These are phyloP conservation scores for Liparis tanakae DNA, from an alignment of 2,797 vertebrate genomes.

Conservation along the genomic window DNA sequence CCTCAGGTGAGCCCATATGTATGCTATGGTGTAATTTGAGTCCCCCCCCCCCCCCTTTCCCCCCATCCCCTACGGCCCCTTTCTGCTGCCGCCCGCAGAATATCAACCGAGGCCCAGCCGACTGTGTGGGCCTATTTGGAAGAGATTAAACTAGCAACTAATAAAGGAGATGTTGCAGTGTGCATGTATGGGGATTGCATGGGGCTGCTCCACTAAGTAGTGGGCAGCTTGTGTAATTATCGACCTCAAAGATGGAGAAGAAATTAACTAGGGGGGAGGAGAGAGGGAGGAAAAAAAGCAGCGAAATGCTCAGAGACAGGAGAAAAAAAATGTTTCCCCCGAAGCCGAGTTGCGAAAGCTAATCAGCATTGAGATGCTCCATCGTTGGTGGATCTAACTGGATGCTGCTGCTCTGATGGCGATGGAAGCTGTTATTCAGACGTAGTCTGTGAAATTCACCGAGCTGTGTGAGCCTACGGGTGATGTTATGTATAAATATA, in stretches of 20 bases:
- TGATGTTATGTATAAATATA: no score
- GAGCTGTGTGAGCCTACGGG: no score
- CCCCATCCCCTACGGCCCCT: constrained; percentile 46
- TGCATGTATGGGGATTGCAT: constrained; percentile 63
- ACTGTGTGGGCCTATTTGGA: constrained; percentile 62
- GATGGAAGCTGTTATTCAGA: no score
- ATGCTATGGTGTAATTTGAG: constrained; percentile 35
- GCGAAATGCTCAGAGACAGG: background rate
- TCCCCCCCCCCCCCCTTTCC: constrained; percentile 7
- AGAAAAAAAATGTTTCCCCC: background rate
- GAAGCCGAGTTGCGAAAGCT: no score
- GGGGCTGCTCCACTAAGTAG: constrained; percentile 59
- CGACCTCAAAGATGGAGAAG: constrained; percentile 31
- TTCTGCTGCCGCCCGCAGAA: constrained; percentile 65
- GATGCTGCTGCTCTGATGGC: no score
- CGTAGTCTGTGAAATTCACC: no score
- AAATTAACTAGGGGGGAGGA: background rate
- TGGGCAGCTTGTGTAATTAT: constrained; percentile 71
- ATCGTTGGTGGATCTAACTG: no score
- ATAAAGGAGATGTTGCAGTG: constrained; percentile 70
- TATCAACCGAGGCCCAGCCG: constrained; percentile 52
- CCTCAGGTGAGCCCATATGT: constrained; percentile 42
- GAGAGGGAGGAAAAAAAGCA: background rate
- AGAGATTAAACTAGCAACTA: constrained; percentile 71
- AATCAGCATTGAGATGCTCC: no score